Evolutionary conservation across 1,140 invertebrate species (phyloP).

Genomic region (Heterodera carotae): DNA sequence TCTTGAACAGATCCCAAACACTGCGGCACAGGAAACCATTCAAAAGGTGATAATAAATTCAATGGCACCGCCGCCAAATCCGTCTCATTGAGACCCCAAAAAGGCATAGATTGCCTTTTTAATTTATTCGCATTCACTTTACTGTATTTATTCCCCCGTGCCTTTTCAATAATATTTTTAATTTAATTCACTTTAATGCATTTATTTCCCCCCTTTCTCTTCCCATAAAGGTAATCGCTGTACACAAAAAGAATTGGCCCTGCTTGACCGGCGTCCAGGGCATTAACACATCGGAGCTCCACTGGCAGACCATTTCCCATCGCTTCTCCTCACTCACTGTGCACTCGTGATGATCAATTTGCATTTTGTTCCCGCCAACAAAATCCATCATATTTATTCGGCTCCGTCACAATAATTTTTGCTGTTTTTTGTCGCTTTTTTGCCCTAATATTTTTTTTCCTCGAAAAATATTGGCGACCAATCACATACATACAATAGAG

Average conservation of each 20-base stretch:
- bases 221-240: slow-evolving; percentile 57
- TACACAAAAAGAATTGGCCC: slow-evolving; percentile 64
- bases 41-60: slow-evolving; percentile 53
- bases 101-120: no score
- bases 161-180: no score
- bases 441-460: no score
- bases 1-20: slow-evolving; percentile 56
- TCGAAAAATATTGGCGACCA: no score
- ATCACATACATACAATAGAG: no score
- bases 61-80: no score
- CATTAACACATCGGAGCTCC: slow-evolving; percentile 54
- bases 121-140: no score
- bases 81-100: no score
- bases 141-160: no score
- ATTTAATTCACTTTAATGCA: neutral
- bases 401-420: no score
- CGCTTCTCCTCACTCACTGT: slow-evolving; percentile 54
- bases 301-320: slow-evolving; percentile 59
- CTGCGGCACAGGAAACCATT: slow-evolving; percentile 61
- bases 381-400: no score
- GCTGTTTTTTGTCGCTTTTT: no score
- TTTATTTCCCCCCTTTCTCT: neutral
- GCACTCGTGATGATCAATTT: slow-evolving; percentile 31
- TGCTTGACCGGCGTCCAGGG: slow-evolving; percentile 58
- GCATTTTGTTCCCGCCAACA: neutral